Percentiles rank a stretch among this genome's conserved stretches.
Conservation (phyloP, 2,113 vertebrate species). For the Fulmarus glacialis region DNA sequence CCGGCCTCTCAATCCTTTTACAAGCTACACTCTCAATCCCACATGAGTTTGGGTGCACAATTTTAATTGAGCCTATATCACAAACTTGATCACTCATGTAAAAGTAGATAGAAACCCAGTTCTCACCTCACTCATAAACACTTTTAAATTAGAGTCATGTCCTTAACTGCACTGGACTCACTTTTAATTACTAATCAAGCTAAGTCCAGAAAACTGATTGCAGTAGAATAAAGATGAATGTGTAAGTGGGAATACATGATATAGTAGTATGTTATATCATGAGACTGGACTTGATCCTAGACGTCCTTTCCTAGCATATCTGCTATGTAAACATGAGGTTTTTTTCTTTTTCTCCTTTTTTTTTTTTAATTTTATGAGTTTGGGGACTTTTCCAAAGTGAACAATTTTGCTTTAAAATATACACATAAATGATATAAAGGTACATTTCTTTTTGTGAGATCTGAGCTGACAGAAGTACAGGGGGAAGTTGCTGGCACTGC, state of each 20-base stretch:
- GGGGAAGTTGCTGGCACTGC: accelerated
- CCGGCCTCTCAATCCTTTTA: neutral
- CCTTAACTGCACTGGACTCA: neutral
- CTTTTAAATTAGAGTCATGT: neutral
- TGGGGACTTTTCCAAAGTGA: neutral
- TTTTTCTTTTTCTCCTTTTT: neutral
- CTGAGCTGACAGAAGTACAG: neutral
- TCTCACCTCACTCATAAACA: neutral
- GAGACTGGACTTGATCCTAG: neutral
- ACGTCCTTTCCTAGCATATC: neutral
- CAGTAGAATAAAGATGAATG: neutral
- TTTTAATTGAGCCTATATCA: neutral
- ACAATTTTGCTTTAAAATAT: neutral
- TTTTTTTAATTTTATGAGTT: neutral
- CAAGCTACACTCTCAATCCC: neutral
- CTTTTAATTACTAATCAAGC: neutral
- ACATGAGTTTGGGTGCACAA: neutral
- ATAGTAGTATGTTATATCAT: neutral
- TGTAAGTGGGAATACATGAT: neutral
- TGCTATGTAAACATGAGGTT: neutral
- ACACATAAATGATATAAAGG: neutral
- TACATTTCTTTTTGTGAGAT: neutral
- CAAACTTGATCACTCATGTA: neutral
- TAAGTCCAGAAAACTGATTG: neutral
- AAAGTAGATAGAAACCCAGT: neutral